Conservation (phyloP, 2,888 invertebrate genomes). For the Orchestes rusci region DNA sequence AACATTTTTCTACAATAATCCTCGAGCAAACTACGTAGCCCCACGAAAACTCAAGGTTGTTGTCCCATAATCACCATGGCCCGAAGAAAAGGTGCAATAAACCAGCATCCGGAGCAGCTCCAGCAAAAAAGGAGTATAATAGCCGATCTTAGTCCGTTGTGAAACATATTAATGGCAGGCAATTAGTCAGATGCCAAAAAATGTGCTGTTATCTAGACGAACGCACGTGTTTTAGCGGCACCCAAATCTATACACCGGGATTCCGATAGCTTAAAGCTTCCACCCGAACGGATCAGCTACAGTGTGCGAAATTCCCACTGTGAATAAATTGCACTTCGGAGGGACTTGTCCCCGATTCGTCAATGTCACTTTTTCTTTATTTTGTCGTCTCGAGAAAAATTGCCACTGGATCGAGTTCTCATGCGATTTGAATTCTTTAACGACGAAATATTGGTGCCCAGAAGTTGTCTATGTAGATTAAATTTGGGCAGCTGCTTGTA, state of each 20-base stretch:
- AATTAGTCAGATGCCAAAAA: constrained; percentile 43
- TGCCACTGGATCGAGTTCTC: constrained; percentile 25
- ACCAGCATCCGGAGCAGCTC: constrained; percentile 22
- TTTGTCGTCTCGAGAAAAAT: constrained; percentile 27
- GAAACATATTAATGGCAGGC: constrained; percentile 41
- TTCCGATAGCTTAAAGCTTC: constrained; percentile 23
- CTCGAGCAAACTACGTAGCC: too few relatives aligned
- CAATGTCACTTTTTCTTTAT: constrained; percentile 28
- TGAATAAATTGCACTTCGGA: constrained; percentile 25
- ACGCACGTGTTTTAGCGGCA: constrained; percentile 37
- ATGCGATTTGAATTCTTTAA: constrained; percentile 27
- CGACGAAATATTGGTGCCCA: constrained; percentile 23
- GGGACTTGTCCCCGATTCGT: constrained; percentile 28
- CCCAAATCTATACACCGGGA: constrained; percentile 18
- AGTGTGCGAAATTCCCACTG: constrained; percentile 25
- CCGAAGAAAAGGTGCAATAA: constrained; percentile 31
- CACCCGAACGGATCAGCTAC: constrained; percentile 24
- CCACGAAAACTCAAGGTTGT: too few relatives aligned
- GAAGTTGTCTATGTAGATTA: constrained; percentile 22
- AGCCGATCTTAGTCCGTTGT: constrained; percentile 35
- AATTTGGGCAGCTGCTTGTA: too few relatives aligned
- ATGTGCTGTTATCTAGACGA: constrained; percentile 37
- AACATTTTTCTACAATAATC: too few relatives aligned
- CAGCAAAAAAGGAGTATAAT: constrained; percentile 35
- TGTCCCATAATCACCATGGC: neutral